Evolutionary conservation across 1,140 invertebrate species (phyloP).

Genomic region (Thalassaphorura encarpata): DNA sequence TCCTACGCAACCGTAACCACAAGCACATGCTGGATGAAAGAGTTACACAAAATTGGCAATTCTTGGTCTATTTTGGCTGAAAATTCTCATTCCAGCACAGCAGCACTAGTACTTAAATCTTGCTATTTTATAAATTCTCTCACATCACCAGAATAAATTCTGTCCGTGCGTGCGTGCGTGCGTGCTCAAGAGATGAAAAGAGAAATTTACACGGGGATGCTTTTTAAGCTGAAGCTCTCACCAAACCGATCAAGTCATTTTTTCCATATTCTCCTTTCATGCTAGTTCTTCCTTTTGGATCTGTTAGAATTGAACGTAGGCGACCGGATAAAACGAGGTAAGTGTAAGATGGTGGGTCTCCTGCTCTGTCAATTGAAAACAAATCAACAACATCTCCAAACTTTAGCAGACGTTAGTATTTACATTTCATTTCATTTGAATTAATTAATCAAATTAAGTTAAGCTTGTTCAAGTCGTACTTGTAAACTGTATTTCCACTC

Average conservation of each 20-base stretch:
- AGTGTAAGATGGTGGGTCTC: not conserved
- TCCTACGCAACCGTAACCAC: too few species aligned
- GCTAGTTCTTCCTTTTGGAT: not conserved
- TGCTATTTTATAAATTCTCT: too few species aligned
- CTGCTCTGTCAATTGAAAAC: constrained; percentile 1
- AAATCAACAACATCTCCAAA: not conserved
- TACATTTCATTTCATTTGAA: not conserved
- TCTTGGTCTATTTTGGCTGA: too few species aligned
- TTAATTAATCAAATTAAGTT: not conserved
- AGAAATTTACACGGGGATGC: not conserved
- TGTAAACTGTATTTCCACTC: not conserved
- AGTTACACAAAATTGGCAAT: too few species aligned
- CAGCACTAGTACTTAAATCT: too few species aligned
- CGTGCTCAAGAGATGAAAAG: too few species aligned
- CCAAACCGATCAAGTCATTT: constrained; percentile 16
- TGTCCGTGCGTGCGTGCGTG: too few species aligned
- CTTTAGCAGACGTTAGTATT: not conserved
- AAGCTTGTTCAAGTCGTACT: not conserved
- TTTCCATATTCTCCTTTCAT: constrained; percentile 8
- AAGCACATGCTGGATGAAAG: too few species aligned
- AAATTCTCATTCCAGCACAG: constrained; percentile 15
- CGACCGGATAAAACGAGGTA: constrained; percentile 12
- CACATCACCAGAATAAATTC: too few species aligned
- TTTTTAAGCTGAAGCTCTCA: not conserved
- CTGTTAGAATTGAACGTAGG: not conserved